A percentile compares a stretch with the other conserved stretches of the same genome.
Evolutionary conservation across 2,797 vertebrate genomes (phyloP).

Genomic region (Acanthurus tractus): DNA sequence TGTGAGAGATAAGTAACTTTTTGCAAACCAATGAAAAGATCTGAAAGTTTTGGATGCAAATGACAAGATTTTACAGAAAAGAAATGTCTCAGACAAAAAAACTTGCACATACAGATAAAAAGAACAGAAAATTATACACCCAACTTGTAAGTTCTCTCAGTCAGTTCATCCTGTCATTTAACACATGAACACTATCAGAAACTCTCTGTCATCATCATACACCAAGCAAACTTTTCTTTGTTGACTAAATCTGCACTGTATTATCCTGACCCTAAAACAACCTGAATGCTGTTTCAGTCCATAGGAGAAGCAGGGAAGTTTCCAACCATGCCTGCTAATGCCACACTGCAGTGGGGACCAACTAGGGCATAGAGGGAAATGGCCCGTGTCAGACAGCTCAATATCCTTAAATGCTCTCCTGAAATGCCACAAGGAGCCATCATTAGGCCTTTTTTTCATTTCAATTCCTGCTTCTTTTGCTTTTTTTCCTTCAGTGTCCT

Average conservation of each 20-base stretch:
- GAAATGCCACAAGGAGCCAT: slow-evolving; percentile 16
- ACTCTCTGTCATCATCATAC: background rate
- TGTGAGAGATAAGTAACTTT: background rate
- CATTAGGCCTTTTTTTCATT: slow-evolving; percentile 21
- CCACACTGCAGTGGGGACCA: slow-evolving; percentile 22
- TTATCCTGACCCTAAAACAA: slow-evolving; percentile 14
- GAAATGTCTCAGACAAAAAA: background rate
- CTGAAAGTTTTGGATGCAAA: too few relatives aligned
- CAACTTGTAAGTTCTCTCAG: too few relatives aligned
- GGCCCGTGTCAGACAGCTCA: slow-evolving; percentile 46
- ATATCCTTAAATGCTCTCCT: slow-evolving; percentile 40
- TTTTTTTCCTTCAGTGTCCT: slow-evolving; percentile 5
- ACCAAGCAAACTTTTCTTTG: background rate
- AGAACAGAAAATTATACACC: too few relatives aligned
- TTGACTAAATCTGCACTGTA: slow-evolving; percentile 5
- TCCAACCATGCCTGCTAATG: slow-evolving; percentile 26
- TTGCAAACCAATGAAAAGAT: too few relatives aligned
- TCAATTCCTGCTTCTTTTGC: slow-evolving; percentile 8
- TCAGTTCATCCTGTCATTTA: background rate
- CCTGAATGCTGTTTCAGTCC: background rate
- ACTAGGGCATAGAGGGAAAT: slow-evolving; percentile 51
- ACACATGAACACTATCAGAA: background rate
- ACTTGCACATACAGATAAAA: background rate
- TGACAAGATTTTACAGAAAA: background rate
- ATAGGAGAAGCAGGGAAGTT: slow-evolving; percentile 15